Evolutionary conservation across 1,140 invertebrate species (phyloP).

Genomic region (Latrodectus geometricus): DNA sequence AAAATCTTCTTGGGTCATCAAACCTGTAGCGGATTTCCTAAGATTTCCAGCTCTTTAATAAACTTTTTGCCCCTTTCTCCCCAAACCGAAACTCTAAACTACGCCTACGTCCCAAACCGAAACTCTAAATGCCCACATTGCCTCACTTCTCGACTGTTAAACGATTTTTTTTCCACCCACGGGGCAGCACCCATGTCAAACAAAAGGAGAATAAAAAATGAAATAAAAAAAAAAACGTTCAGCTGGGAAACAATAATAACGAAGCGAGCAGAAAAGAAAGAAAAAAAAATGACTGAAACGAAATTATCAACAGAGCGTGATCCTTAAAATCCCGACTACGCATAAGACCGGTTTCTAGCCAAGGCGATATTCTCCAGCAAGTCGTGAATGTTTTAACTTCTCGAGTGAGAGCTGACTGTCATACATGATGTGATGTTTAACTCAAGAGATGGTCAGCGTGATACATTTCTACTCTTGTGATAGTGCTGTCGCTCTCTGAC

Average conservation of each 20-base stretch:
- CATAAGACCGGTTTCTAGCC: conserved; percentile 42
- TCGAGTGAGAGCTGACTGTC: conserved; percentile 37
- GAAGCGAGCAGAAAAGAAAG: background rate
- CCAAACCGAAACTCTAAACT: background rate
- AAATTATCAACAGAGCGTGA: conserved; percentile 53
- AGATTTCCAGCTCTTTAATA: no score
- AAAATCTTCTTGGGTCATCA: no score
- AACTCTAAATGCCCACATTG: background rate
- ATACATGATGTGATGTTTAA: conserved; percentile 30
- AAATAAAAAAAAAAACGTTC: conserved; percentile 22
- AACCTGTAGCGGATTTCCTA: no score
- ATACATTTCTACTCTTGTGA: conserved; percentile 51
- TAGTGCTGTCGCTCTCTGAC: conserved; percentile 48
- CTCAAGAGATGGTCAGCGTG: conserved; percentile 43
- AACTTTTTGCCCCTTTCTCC: background rate
- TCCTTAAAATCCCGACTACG: conserved; percentile 45
- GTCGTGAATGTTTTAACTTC: conserved; percentile 31
- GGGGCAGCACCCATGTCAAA: conserved; percentile 1
- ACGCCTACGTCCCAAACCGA: background rate
- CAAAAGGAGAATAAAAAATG: conserved; percentile 17
- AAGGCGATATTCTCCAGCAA: conserved; percentile 30
- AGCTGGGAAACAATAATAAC: background rate
- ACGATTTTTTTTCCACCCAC: conserved; percentile 37
- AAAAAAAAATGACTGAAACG: conserved; percentile 19
- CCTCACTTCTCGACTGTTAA: conserved; percentile 26